phyloP scores from a whole-genome alignment of 2,113 vertebrate species.

The Istiophorus platypterus region DNA sequence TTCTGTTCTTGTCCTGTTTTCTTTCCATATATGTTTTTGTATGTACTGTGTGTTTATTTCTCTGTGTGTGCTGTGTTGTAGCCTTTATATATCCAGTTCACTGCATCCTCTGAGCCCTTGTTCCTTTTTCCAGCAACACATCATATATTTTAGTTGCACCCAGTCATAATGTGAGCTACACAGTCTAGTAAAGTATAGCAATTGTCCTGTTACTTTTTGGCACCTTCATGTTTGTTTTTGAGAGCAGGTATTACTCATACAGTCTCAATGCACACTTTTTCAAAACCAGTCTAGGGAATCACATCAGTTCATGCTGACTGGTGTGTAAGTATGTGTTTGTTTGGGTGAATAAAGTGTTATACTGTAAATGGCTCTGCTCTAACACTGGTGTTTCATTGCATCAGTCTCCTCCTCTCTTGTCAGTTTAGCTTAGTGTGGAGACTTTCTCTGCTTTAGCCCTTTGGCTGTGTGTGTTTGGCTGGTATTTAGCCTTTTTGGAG shows the following conservation, averaged over 20 bases:
- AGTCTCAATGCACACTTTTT: slow-evolving; percentile 40
- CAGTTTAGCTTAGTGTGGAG: slow-evolving; percentile 71
- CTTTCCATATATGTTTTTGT: slow-evolving; percentile 32
- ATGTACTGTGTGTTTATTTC: slow-evolving; percentile 4
- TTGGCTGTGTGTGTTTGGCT: slow-evolving; percentile 70
- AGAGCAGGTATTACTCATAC: slow-evolving; percentile 18
- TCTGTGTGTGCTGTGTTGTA: slow-evolving; percentile 4
- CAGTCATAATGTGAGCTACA: slow-evolving; percentile 32
- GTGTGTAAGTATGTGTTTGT: slow-evolving; percentile 36
- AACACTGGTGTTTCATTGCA: slow-evolving; percentile 67
- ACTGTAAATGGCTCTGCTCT: slow-evolving; percentile 56
- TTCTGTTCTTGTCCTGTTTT: neutral
- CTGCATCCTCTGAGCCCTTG: slow-evolving; percentile 32
- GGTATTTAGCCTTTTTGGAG: slow-evolving; percentile 67
- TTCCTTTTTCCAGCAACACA: slow-evolving; percentile 35
- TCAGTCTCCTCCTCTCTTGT: slow-evolving; percentile 72
- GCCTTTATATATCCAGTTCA: slow-evolving; percentile 36
- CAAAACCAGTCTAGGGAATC: slow-evolving; percentile 38
- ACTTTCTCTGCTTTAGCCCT: slow-evolving; percentile 60
- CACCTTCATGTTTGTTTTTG: slow-evolving; percentile 16
- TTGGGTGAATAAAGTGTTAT: slow-evolving; percentile 49
- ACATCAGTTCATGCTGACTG: slow-evolving; percentile 18
- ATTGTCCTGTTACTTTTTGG: slow-evolving; percentile 9
- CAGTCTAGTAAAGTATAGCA: slow-evolving; percentile 12
- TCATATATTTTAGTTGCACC: slow-evolving; percentile 27